Base-by-base conservation (phyloP, 1,140 invertebrate genomes). In the Apis mellifera region DNA sequence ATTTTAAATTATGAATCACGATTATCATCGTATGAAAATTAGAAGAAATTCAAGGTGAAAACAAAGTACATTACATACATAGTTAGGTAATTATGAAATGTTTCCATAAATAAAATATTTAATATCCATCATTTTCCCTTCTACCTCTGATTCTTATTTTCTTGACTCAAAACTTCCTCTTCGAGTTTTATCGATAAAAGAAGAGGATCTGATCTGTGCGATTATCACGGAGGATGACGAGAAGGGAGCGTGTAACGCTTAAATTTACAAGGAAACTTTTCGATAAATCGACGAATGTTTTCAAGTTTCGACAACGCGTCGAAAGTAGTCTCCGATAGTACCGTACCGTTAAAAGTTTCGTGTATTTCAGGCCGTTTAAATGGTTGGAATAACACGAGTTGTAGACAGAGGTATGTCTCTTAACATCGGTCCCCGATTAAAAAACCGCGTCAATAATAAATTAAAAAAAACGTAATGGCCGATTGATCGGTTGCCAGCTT, bases 321-420 rank as follows among this genome's bases (percentile, higher is more conserved):
- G 32, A 55, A 68, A 52, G 52, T 48, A 17, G 26, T 42, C n/a
- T 2, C 7, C 23, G 19, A 50, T 26, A 12, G 17, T 11, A 15
- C 15, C 57, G 32, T 32, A 32, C 32, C 32, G 32, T 21, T 62
- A 54, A 72, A 79, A 79, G 57, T 79, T 79, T n/a, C 26, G 13
- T 72, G 57, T 72, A 79, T 62, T 72, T 52, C 42, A 2, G 57
- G 0, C 59, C 32, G 57, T 23, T 23, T 42, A 62, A 62, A 79
- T 64, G 17, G 48, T 59, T 50, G 69, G 21, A 62, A 62, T 71
- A 71, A 72, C 48, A 79, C 21, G 3, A 2, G 32, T 15, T n/a
- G 74, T 32, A 3, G 32, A 66, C 62, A 15, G 48, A 21, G n/a
- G n/a, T 0, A 69, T 48, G 48, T 50, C n/a, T 69, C 23, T 17